Base-by-base conservation (phyloP, 2,888 invertebrate species). In the Amphipoea lucens region DNA sequence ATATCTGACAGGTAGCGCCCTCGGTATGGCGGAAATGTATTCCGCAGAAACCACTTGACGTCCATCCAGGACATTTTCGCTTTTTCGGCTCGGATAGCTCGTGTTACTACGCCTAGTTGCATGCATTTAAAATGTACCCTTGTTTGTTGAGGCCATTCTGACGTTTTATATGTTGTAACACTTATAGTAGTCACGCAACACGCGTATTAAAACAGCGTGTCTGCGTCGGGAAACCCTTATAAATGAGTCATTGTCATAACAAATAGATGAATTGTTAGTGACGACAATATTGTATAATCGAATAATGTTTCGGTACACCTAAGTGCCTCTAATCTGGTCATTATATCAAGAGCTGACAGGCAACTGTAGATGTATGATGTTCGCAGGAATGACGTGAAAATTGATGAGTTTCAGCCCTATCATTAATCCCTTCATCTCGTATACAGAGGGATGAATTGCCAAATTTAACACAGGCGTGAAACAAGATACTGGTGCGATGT, bases 1-100 rank as follows among this genome's bases (percentile, higher is more conserved):
- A 95, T 94, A 94, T 94, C 92, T 92, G 94, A 92, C 94, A 93
- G 94, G 93, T 94, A 89, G 90, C 88, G 89, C 92, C 91, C 90
- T 87, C 84, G 78, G 76, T 81, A 78, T 83, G 81, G 86, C 88
- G 92, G 92, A 92, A 92, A 91, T 85, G 83, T 88, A 87, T 86
- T 85, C 84, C 86, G 82, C 71, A 75, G 83, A 88, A 86, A 78
- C 90, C 90, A 87, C 89, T 90, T 87, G 77, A 82, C 84, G 77
- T 75, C 67, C 68, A 74, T 68, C 77, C 77, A 74, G 82, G 74
- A 80, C 69, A 66, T 83, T 74, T 71, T 67, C n/a, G 12, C 36
- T 70, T 78, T 76, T 79, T 70, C 5, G 11, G 51, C 54, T 20
- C 40, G 40, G 20, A 74, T 62, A 76, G 70, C n/a, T 74, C 60